Conservation (phyloP, 1,140 invertebrate genomes). For the Caenorhabditis remanei region DNA sequence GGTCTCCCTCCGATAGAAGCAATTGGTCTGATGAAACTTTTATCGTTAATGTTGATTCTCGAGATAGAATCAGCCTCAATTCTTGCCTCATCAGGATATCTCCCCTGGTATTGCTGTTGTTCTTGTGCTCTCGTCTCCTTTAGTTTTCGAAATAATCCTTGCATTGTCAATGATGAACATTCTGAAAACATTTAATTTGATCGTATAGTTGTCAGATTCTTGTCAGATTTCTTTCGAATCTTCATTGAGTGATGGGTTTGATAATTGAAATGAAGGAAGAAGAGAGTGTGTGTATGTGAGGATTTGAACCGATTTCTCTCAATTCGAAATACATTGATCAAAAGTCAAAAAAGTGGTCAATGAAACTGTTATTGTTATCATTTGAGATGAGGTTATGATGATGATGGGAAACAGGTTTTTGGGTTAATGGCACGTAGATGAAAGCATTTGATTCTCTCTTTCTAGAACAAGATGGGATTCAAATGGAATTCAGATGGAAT, state of each 20-base stretch:
- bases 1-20: constrained; percentile 22
- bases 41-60: constrained; percentile 11
- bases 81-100: constrained; percentile 33
- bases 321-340: background rate
- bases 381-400: background rate
- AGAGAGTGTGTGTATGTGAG: background rate
- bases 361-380: constrained; percentile 17
- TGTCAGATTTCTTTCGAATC: too few species aligned
- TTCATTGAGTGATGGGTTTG: background rate
- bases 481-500: too few species aligned
- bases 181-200: background rate
- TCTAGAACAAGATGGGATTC: too few species aligned
- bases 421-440: background rate
- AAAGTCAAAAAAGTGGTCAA: constrained; percentile 42
- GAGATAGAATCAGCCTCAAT: constrained; percentile 15
- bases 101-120: background rate
- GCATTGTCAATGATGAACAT: constrained; percentile 25
- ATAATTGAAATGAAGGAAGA: constrained; percentile 30
- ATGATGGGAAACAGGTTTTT: background rate
- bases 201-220: background rate
- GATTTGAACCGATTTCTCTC: constrained; percentile 13
- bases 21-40: constrained; percentile 24
- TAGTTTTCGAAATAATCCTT: constrained; percentile 10
- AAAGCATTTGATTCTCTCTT: too few species aligned
- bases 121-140: background rate